Evolutionary conservation across 2,797 vertebrate species (phyloP).

Genomic region (Natrix natrix): DNA sequence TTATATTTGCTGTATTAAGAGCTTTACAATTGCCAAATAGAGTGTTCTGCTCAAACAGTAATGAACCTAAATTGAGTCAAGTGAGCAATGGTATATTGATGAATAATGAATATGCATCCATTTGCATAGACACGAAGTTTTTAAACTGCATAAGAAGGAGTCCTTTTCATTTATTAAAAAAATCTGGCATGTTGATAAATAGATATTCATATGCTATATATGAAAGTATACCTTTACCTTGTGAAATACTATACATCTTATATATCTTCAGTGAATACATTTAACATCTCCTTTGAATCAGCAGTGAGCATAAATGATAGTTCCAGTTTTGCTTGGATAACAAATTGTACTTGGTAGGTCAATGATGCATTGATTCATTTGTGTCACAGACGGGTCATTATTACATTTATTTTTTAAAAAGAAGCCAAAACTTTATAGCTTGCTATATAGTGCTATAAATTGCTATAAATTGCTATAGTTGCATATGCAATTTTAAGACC

Average conservation of each 20-base stretch:
- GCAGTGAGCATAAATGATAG: not conserved
- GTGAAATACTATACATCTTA: not conserved
- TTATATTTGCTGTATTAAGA: not conserved
- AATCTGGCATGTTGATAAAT: not conserved
- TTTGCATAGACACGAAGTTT: not conserved
- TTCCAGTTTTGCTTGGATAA: not conserved
- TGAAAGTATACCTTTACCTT: not conserved
- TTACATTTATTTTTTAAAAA: not conserved
- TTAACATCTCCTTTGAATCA: not conserved
- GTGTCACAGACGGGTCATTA: no score
- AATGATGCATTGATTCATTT: not conserved
- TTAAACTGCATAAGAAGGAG: not conserved
- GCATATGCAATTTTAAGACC: not conserved
- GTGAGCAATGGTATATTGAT: not conserved
- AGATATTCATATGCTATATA: not conserved
- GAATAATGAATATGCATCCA: not conserved
- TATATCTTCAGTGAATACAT: not conserved
- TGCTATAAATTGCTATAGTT: not conserved
- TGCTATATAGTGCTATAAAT: no score
- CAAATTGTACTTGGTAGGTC: not conserved
- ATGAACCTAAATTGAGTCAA: not conserved
- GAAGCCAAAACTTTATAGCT: not conserved
- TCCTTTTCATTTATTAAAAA: not conserved
- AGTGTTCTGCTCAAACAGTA: not conserved
- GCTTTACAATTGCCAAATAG: not conserved